Percentiles rank a stretch among this genome's conserved stretches.
Conservation (phyloP, 1,140 invertebrate genomes). For the Zophobas morio region DNA sequence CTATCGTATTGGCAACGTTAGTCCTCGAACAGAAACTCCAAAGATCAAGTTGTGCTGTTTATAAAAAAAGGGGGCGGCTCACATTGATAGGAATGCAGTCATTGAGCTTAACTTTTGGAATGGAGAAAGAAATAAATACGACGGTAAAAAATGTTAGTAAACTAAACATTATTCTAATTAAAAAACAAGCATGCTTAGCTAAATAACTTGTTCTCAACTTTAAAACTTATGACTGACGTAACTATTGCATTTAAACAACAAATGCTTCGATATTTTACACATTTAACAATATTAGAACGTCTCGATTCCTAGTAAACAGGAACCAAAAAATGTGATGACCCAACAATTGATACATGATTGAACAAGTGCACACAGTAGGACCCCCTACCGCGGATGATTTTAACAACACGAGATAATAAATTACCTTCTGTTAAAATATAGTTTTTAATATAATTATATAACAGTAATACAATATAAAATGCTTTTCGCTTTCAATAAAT, state of each 20-base stretch:
- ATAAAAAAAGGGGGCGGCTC: constrained; percentile 3
- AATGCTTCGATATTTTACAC: constrained; percentile 42
- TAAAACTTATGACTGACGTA: constrained; percentile 37
- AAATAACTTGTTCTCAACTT: constrained; percentile 22
- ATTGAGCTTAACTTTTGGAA: constrained; percentile 56
- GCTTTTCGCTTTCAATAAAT: constrained; percentile 23
- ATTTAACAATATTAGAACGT: constrained; percentile 36
- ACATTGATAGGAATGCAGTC: constrained; percentile 53
- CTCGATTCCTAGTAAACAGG: constrained; percentile 23
- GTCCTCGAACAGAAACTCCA: constrained; percentile 1
- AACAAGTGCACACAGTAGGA: too few species aligned
- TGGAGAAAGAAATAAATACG: constrained; percentile 42
- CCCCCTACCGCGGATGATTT: constrained; percentile 1
- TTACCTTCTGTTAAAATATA: constrained; percentile 28
- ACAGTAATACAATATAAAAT: constrained; percentile 39
- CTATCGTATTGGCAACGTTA: constrained; percentile 48
- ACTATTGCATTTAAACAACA: constrained; percentile 45
- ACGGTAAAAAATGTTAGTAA: constrained; percentile 51
- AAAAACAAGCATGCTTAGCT: constrained; percentile 49
- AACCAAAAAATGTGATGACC: constrained; percentile 40
- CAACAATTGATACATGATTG: not conserved
- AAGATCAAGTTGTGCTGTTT: not conserved
- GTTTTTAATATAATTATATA: constrained; percentile 27
- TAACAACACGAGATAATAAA: constrained; percentile 20
- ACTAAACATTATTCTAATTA: constrained; percentile 51